A percentile compares a stretch with the other conserved stretches of the same genome.
These are phyloP conservation scores for Anneissia japonica DNA, from an alignment of 35 echinoderm and acorn worm genomes.

Conservation along the genomic window DNA sequence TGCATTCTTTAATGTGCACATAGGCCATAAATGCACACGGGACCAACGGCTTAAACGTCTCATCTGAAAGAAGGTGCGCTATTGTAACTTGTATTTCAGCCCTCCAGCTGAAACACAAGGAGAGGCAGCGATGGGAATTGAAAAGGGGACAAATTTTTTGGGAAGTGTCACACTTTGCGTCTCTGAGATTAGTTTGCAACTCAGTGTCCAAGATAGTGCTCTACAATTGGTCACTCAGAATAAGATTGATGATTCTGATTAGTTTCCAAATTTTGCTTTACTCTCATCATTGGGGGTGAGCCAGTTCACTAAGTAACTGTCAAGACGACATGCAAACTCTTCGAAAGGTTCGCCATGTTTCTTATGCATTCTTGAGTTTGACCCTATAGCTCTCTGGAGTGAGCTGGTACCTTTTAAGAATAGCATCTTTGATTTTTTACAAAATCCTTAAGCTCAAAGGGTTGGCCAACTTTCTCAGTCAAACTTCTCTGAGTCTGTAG, in stretches of 20 bases:
- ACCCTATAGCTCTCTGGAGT: constrained; percentile 26
- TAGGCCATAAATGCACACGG: no score
- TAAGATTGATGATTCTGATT: neutral
- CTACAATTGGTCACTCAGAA: constrained; percentile 5
- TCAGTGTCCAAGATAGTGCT: constrained; percentile 9
- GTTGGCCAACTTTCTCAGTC: neutral
- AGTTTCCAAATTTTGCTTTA: constrained; percentile 18
- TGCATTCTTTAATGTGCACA: no score
- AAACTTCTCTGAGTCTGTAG: neutral
- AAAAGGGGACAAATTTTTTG: no score
- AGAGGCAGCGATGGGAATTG: no score
- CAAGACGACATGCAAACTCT: constrained; percentile 16
- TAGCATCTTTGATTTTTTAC: neutral
- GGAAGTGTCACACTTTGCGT: neutral
- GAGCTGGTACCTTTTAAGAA: constrained; percentile 4
- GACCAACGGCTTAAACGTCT: no score
- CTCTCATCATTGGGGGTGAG: no score
- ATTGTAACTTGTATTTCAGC: no score
- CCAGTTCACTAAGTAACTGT: no score
- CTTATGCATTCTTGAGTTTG: constrained; percentile 32
- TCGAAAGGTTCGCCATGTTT: constrained; percentile 30
- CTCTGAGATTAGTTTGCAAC: neutral
- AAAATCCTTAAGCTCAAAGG: constrained; percentile 25
- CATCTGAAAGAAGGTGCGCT: no score
- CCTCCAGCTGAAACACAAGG: no score